Evolutionary conservation across 2,888 invertebrate species (phyloP).

Genomic region (Perizoma affinitatum): DNA sequence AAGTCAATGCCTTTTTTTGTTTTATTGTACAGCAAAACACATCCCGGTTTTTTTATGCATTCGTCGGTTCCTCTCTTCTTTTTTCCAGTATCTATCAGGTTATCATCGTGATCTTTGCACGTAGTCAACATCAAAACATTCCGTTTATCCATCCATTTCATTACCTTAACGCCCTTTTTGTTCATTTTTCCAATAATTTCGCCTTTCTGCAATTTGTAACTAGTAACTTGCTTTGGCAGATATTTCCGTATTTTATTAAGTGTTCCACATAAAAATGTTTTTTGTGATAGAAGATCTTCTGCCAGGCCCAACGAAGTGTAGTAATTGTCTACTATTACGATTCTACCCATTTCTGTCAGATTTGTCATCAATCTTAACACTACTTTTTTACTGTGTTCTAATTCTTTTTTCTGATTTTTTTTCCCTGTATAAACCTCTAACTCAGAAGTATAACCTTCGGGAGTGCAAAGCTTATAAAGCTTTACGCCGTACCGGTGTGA

Average conservation of each 20-base stretch:
- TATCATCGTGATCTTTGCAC: slow-evolving; percentile 35
- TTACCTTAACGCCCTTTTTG: slow-evolving; percentile 34
- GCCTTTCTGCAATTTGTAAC: slow-evolving; percentile 41
- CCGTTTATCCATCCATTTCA: slow-evolving; percentile 42
- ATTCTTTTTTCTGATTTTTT: slow-evolving; percentile 25
- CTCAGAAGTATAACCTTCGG: slow-evolving; percentile 40
- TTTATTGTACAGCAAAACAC: slow-evolving; percentile 41
- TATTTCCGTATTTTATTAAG: slow-evolving; percentile 39
- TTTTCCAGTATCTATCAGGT: slow-evolving; percentile 34
- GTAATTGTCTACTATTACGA: slow-evolving; percentile 46
- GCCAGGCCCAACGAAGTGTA: slow-evolving; percentile 44
- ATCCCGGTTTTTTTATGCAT: slow-evolving; percentile 38
- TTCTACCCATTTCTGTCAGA: slow-evolving; percentile 37
- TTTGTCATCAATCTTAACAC: slow-evolving; percentile 33
- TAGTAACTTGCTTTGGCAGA: slow-evolving; percentile 39
- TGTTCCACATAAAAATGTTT: slow-evolving; percentile 43
- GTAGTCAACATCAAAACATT: slow-evolving; percentile 41
- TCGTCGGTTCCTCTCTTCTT: slow-evolving; percentile 32
- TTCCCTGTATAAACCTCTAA: slow-evolving; percentile 20
- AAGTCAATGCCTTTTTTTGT: slow-evolving; percentile 43
- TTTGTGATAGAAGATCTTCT: slow-evolving; percentile 35
- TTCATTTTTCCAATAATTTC: slow-evolving; percentile 43
- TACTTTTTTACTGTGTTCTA: slow-evolving; percentile 32
- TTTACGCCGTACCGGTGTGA: slow-evolving; percentile 50
- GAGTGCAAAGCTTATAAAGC: slow-evolving; percentile 50